Evolutionary conservation across 2,888 invertebrate genomes (phyloP).

Genomic region (Drosophila aldrichi): DNA sequence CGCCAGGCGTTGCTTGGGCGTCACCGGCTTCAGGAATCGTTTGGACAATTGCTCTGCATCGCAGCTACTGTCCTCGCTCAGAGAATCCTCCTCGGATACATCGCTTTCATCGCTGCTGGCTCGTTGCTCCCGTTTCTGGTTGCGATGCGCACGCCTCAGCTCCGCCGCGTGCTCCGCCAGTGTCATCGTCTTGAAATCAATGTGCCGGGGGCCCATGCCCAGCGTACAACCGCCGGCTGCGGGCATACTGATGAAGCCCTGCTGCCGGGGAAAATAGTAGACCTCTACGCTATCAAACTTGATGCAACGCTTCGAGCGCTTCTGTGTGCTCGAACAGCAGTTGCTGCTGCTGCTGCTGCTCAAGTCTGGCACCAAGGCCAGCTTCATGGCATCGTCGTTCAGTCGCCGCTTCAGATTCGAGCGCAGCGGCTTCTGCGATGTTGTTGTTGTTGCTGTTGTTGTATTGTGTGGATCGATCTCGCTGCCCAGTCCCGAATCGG

Average conservation of each 20-base stretch:
- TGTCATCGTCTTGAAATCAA: conserved; percentile 91
- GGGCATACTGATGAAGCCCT: conserved; percentile 96
- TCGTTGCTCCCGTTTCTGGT: conserved; percentile 88
- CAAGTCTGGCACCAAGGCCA: conserved; percentile 54
- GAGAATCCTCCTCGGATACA: conserved; percentile 90
- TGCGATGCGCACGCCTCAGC: conserved; percentile 93
- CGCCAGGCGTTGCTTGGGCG: conserved; percentile 94
- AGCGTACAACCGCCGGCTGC: conserved; percentile 96
- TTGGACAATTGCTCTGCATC: conserved; percentile 96
- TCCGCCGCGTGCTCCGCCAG: conserved; percentile 95
- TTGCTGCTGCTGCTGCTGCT: conserved; percentile 7
- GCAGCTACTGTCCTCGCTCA: conserved; percentile 91
- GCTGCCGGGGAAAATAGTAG: conserved; percentile 96
- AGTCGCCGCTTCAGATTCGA: conserved; percentile 90
- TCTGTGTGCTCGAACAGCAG: conserved; percentile 45
- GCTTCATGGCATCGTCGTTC: conserved; percentile 85
- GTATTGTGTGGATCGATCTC: conserved; percentile 85
- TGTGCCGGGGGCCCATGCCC: conserved; percentile 93
- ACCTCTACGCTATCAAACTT: conserved; percentile 97
- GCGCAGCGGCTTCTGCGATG: conserved; percentile 81
- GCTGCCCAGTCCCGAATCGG: conserved; percentile 93
- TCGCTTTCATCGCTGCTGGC: conserved; percentile 93
- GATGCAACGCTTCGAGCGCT: conserved; percentile 92
- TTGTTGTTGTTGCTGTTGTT: conserved; percentile 41
- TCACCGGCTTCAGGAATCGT: conserved; percentile 96